These are phyloP conservation scores for Phylloscopus whistleri DNA, from an alignment of 2,113 vertebrate genomes.

Conservation along the genomic window DNA sequence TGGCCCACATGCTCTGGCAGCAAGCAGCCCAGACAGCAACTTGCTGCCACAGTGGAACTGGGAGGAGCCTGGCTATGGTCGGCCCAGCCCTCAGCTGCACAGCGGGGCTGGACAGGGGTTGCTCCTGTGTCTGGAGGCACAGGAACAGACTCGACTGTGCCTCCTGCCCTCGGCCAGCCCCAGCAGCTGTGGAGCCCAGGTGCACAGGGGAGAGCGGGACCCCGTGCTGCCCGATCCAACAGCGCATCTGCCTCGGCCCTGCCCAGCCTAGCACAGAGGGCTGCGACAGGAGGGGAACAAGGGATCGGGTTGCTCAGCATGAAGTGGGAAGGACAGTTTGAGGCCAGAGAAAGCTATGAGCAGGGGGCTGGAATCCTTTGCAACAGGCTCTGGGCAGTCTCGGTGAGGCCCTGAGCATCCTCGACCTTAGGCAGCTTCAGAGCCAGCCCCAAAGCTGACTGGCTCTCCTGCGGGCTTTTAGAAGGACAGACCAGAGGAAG, in stretches of 20 bases:
- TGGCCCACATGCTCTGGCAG: background rate
- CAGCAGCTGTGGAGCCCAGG: background rate
- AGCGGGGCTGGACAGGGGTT: background rate
- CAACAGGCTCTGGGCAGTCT: constrained; percentile 1
- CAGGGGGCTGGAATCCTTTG: background rate
- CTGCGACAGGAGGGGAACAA: background rate
- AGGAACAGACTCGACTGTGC: background rate
- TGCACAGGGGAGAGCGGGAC: background rate
- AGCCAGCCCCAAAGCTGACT: constrained; percentile 38
- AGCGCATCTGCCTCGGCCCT: background rate
- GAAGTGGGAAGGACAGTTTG: background rate
- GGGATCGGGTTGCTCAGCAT: background rate
- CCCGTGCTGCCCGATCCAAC: background rate
- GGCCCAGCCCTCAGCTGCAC: background rate
- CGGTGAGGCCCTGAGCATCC: constrained; percentile 3
- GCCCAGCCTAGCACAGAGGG: background rate
- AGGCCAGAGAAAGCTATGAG: constrained; percentile 40
- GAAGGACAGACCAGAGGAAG: constrained; percentile 48
- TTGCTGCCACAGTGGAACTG: background rate
- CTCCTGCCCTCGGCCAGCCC: background rate
- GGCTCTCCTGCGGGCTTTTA: constrained; percentile 3
- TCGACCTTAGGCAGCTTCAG: constrained; percentile 33
- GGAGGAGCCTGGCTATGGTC: background rate
- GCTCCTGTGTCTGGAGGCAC: background rate
- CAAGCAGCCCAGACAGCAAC: background rate